Evolutionary conservation across 2,888 invertebrate species (phyloP).

Genomic region (Entomobrya proxima): DNA sequence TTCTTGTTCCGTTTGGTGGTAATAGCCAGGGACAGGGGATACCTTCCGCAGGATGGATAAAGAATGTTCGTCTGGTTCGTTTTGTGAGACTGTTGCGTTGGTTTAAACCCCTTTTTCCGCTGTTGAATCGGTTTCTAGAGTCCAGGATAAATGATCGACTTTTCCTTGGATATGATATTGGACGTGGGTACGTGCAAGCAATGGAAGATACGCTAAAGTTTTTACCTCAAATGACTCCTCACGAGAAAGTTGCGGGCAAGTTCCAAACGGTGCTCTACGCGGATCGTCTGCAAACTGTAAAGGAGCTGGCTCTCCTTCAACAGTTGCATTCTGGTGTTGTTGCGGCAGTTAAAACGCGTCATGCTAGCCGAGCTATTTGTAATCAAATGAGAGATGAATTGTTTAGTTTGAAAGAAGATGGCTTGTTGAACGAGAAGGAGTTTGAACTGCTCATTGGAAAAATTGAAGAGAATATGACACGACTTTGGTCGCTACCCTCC

Average conservation of each 20-base stretch:
- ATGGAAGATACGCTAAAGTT: constrained; percentile 81
- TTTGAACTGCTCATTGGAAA: constrained; percentile 79
- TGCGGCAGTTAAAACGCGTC: constrained; percentile 82
- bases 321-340: constrained; percentile 82
- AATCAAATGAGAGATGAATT: constrained; percentile 81
- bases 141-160: constrained; percentile 79
- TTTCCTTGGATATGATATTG: constrained; percentile 83
- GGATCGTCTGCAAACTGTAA: constrained; percentile 79
- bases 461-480: constrained; percentile 81
- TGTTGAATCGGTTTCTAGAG: constrained; percentile 80
- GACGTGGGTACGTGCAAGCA: constrained; percentile 82
- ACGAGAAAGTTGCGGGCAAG: constrained; percentile 77
- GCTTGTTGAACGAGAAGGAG: constrained; percentile 82
- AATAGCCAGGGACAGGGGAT: constrained; percentile 75
- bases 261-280: constrained; percentile 75
- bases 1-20: constrained; percentile 76
- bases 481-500: constrained; percentile 75
- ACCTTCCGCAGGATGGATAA: constrained; percentile 76
- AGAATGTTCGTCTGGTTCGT: constrained; percentile 79
- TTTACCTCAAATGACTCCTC: constrained; percentile 79
- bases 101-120: constrained; percentile 79
- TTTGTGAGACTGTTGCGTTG: constrained; percentile 78
- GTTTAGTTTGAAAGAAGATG: constrained; percentile 80
- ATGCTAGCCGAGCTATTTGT: constrained; percentile 82
- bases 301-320: constrained; percentile 80